Base-by-base conservation (phyloP, 1,140 invertebrate genomes). In the Drosophila sulfurigaster region DNA sequence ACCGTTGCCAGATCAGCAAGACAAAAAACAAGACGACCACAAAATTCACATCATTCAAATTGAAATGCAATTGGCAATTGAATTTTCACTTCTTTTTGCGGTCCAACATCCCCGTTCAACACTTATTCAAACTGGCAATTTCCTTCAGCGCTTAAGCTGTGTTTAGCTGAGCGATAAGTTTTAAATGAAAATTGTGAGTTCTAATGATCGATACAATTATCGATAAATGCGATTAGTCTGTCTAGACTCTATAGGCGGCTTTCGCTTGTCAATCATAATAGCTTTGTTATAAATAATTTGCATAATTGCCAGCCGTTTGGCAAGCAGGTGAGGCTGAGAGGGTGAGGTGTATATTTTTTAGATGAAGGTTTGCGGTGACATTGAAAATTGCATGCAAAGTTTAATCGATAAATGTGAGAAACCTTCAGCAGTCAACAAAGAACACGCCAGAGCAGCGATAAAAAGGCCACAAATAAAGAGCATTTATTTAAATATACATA, bases 31-130 rank as follows among this genome's bases (percentile, higher is more conserved):
- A 78, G 67, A 56, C 62, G 74, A 69, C 65, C 41, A 51, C 74
- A 51, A 82, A 86, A 89, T 89, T 90, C 85, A 77, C 85, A 89
- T 82, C 87, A 88, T 85, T 89, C 78, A 85, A 90, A 89, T 90
- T 79, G 79, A 89, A 89, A 75, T 89, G 81, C 85, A 89, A 81
- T 90, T 90, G 86, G 73, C 20, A 25, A 79, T 85, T 89, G 86
- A 79, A 79, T 85, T 89, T 89, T 89, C 85, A 89, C 85, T 89
- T 88, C 77, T 87, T 20, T 25, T 80, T 51, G 28, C 49, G 58
- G 41, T 68, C 58, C 57, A 69, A 41, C 20, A 38, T 38, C 7
- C 1, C 8, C 8, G 11, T 38, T 10, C 38, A 65, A 56, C 28
- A 64, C n/a, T 62, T 15, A 32, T 15, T 45, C 28, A 46, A 64